Evolutionary conservation across 2,888 invertebrate species (phyloP).

Genomic region (Phragmatobia fuliginosa): DNA sequence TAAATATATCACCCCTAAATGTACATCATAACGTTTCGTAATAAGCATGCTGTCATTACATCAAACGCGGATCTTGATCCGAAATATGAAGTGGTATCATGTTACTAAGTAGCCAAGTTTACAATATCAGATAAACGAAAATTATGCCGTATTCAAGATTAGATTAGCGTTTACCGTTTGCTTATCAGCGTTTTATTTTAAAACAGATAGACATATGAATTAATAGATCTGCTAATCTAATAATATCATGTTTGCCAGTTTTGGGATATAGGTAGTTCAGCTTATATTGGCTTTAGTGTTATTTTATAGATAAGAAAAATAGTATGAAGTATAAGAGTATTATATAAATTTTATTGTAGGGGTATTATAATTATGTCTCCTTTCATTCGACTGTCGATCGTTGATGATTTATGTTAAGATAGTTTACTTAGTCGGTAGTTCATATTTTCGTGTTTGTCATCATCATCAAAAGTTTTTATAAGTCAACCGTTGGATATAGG

Average conservation of each 20-base stretch:
- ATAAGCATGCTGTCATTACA: neutral
- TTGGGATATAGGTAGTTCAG: neutral
- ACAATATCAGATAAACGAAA: constrained; percentile 1
- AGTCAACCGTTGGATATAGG: no score
- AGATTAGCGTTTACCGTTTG: neutral
- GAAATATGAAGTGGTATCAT: neutral
- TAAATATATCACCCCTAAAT: neutral
- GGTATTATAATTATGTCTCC: neutral
- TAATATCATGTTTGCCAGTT: neutral
- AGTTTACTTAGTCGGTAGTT: neutral
- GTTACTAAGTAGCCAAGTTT: constrained; percentile 1
- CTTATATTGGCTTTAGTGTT: neutral
- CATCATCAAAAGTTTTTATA: no score
- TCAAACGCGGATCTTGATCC: neutral
- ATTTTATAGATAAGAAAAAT: neutral
- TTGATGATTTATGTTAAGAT: neutral
- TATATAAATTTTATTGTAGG: neutral
- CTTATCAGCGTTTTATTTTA: neutral
- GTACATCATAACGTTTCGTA: neutral
- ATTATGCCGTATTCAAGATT: neutral
- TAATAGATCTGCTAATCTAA: neutral
- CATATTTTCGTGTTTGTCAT: no score
- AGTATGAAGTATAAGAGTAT: neutral
- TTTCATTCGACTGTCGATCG: neutral
- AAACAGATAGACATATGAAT: neutral